phyloP scores from a whole-genome alignment of 2,888 invertebrate species.

The Pyrrhosoma nymphula region DNA sequence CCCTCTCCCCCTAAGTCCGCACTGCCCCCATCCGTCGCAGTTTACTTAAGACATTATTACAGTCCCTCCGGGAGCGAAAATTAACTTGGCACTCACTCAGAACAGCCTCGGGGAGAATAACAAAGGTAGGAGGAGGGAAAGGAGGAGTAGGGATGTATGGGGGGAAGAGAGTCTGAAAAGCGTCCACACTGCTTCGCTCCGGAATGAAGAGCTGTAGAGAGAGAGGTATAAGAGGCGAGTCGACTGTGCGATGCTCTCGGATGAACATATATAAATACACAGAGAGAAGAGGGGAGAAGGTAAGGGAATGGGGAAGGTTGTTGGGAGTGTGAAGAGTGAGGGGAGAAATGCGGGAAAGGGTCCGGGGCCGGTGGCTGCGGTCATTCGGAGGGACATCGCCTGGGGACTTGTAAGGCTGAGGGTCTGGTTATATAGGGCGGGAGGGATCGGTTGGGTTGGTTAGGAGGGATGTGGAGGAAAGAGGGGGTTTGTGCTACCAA shows the following conservation, averaged over 20 bases:
- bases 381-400: constrained; percentile 42
- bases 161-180: no score
- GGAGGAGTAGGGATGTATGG: no score
- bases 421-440: constrained; percentile 22
- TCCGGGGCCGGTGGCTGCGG: not conserved
- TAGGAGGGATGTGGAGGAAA: no score
- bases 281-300: not conserved
- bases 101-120: not conserved
- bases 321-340: not conserved
- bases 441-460: not conserved
- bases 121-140: not conserved
- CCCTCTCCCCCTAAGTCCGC: not conserved
- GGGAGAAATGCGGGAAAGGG: not conserved
- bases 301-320: not conserved
- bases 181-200: not conserved
- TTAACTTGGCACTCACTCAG: not conserved
- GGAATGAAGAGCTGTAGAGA: not conserved
- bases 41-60: constrained; percentile 21
- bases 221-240: not conserved
- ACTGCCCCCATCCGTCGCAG: constrained; percentile 10
- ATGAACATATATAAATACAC: not conserved
- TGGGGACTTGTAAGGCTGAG: constrained; percentile 57
- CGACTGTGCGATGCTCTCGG: not conserved
- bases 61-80: not conserved
- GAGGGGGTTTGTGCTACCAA: constrained; percentile 20